phyloP scores from a whole-genome alignment of 92 coral and sea anemone genomes.

The Parazoanthus darwini region DNA sequence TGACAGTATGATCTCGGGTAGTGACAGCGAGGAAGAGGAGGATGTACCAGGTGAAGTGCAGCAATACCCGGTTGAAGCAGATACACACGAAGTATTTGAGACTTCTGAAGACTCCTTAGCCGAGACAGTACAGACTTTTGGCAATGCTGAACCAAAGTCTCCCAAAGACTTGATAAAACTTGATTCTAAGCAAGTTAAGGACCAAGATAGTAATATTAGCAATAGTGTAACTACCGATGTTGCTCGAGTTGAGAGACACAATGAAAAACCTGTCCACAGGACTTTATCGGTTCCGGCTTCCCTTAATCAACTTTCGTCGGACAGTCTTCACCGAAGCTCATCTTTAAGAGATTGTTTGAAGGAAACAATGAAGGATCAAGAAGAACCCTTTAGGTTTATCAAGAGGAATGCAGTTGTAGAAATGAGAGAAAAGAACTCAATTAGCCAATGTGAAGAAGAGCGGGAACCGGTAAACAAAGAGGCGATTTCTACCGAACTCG shows the following conservation, averaged over 20 bases:
- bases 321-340: slow-evolving; percentile 1
- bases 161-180: neutral
- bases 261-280: slow-evolving; percentile 8
- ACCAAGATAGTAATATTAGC: neutral
- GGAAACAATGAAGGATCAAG: neutral
- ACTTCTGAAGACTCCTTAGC: neutral
- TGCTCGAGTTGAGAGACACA: neutral
- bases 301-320: neutral
- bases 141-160: neutral
- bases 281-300: slow-evolving; percentile 22
- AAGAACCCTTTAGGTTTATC: neutral
- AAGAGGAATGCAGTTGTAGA: neutral
- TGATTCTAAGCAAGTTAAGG: neutral
- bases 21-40: slow-evolving; percentile 16
- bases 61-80: neutral
- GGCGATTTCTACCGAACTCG: neutral
- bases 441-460: neutral
- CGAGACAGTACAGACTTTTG: neutral
- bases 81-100: neutral
- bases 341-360: slow-evolving; percentile 17
- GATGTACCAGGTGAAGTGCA: neutral
- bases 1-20: slow-evolving; percentile 31
- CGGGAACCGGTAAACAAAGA: neutral
- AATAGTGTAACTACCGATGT: neutral
- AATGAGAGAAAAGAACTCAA: neutral